Base-by-base conservation (phyloP, 2,113 vertebrate genomes). In the Sander vitreus region DNA sequence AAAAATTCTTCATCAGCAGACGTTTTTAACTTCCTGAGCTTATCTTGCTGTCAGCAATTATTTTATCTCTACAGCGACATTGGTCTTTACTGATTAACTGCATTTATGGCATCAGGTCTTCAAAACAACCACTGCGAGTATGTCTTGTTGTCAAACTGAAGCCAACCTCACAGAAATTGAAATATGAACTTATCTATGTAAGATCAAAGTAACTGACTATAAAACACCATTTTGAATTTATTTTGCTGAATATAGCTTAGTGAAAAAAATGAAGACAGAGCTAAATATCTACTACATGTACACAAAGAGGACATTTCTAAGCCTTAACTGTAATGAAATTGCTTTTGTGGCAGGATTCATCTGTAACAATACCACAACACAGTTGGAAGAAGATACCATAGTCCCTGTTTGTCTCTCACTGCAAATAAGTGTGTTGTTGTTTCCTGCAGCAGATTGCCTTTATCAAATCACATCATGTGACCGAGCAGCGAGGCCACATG, bases 381-480 rank as follows among this genome's bases (percentile, higher is more conserved):
- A 64, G 19, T 6, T 36, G 18, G 36, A 66, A 63, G 9, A 66
- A 68, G 55, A 74, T 48, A 80, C n/a, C 76, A 65, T 0, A 67
- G 33, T 19, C 51, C 19, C 5, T 75, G 81, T 83, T 80, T 76
- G 63, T 65, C 76, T 84, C 67, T 48, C 9, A 47, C 77, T 80
- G 59, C 33, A 81, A 65, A 73, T 64, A 60, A 54, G 54, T 0
- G 15, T 47, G 43, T 33, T 51, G 36, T 80, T 87, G 75, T 83
- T 87, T 89, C 88, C 89, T 88, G 73, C 58, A 84, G 76, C 62
- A 66, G 33, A 84, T 36, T 39, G 51, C 36, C 62, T 81, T 89
- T 88, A 89, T 93, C 78, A 91, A 88, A 93, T 92, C 82, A 85
- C 77, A 60, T 87, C 92, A 92, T 69, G 77, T 93, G 93, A 93